Base-by-base conservation (phyloP, 2,797 vertebrate species). In the Myotis myotis region DNA sequence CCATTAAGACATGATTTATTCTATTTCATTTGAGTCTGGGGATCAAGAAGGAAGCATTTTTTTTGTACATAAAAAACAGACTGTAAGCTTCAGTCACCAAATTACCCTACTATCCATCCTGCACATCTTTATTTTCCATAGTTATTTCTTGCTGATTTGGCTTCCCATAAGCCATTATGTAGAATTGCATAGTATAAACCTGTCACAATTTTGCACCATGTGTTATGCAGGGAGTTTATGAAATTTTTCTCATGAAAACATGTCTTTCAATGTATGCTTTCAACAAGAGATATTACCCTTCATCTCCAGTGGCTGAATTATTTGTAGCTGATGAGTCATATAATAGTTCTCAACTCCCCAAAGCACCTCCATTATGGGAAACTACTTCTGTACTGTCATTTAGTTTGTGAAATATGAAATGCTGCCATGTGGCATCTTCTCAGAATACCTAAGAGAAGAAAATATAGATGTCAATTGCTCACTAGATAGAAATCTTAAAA, bases 371-470 rank as follows among this genome's bases (percentile, higher is more conserved):
- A 76, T 41, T 85, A 51, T 85, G 28, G 90, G 57, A 62, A 94
- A 94, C 79, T 94, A 93, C 84, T 96, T 74, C 85, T 51, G 8
- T 55, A 4, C 47, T 96, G 68, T 87, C 41, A 86, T 94, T 94
- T 96, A 82, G 28, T 81, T 95, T 95, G n/a, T 94, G 60, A 96
- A 95, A 74, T 93, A 91, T 93, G 75, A 97, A 87, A 70, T 82
- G 89, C 44, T 6, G 44, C 66, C 36, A 28, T 71, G 60, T 91
- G 82, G 2, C 3, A 30, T 83, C 47, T 41, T 25, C 23, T 83
- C 79, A 89, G 57, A 94, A 94, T 72, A 84, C n/a, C 30, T 90
- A 75, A 79, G 1, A 66, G 89, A 81, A 89, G 53, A 82, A 36
- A 22, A 81, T 49, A 74, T 7, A 87, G 47, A 55, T 80, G 38